phyloP scores from a whole-genome alignment of 2,113 vertebrate genomes.

The Ceyx melanurus region DNA sequence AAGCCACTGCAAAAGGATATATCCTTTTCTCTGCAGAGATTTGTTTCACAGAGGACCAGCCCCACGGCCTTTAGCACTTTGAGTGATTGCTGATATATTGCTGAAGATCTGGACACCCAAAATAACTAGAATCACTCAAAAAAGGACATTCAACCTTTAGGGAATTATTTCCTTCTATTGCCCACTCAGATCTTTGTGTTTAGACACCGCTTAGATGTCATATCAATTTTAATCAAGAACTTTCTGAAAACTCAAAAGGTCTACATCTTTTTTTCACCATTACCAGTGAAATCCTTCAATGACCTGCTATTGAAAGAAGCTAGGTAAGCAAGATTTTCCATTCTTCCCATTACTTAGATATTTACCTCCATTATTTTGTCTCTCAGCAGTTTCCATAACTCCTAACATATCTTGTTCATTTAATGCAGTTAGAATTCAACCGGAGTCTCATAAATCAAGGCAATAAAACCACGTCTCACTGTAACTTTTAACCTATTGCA shows the following conservation, averaged over 20 bases:
- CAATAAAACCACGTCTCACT: neutral
- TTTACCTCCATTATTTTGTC: slow-evolving; percentile 9
- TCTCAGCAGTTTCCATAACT: slow-evolving; percentile 22
- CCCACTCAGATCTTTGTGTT: slow-evolving; percentile 10
- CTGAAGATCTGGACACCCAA: neutral
- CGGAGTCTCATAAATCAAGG: slow-evolving; percentile 27
- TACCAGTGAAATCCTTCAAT: neutral
- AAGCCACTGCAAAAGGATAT: neutral
- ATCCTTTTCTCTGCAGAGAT: neutral
- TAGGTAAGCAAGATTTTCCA: slow-evolving; percentile 33
- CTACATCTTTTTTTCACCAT: neutral
- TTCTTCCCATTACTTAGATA: slow-evolving; percentile 22
- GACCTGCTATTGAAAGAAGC: neutral
- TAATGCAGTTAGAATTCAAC: slow-evolving; percentile 57
- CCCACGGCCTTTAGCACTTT: neutral
- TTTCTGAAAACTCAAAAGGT: slow-evolving; percentile 19
- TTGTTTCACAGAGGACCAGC: neutral
- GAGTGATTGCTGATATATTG: neutral
- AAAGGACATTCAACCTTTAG: neutral
- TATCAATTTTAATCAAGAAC: slow-evolving; percentile 31
- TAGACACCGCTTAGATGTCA: neutral
- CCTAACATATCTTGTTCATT: slow-evolving; percentile 49
- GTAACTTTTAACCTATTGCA: neutral
- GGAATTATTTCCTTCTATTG: slow-evolving; percentile 17
- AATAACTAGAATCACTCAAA: neutral